Conservation (phyloP, 2,888 invertebrate genomes). For the Agrotis clavis region DNA sequence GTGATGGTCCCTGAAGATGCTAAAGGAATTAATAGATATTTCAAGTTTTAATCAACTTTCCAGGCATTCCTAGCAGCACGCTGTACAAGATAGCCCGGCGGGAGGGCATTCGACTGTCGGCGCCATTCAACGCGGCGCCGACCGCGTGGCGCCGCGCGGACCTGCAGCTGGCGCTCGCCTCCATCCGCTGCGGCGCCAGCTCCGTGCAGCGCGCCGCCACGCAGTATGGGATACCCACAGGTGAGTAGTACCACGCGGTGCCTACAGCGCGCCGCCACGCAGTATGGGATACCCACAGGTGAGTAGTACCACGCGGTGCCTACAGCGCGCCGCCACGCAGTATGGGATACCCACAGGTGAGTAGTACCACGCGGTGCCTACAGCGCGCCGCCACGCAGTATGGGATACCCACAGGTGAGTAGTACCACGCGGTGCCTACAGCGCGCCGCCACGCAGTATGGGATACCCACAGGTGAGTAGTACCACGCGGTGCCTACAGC, state of each 20-base stretch:
- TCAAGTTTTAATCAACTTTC: not conserved
- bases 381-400: conserved; percentile 96
- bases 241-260: not conserved
- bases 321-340: not conserved
- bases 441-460: conserved; percentile 96
- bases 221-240: conserved; percentile 95
- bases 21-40: too few species aligned
- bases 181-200: conserved; percentile 95
- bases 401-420: conserved; percentile 92
- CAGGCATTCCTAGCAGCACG: conserved; percentile 97
- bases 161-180: conserved; percentile 95
- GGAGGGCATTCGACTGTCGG: conserved; percentile 96
- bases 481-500: conserved; percentile 89
- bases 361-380: conserved; percentile 71
- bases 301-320: not conserved
- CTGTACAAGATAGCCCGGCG: conserved; percentile 97
- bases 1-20: too few species aligned
- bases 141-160: conserved; percentile 97
- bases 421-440: conserved; percentile 86
- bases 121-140: conserved; percentile 97
- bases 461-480: conserved; percentile 92
- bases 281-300: not conserved
- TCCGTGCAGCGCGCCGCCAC: conserved; percentile 97
- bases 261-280: not conserved
- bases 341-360: not conserved